Evolutionary conservation across 2,113 vertebrate species (phyloP).

Genomic region (Urocynchramus pylzowi): DNA sequence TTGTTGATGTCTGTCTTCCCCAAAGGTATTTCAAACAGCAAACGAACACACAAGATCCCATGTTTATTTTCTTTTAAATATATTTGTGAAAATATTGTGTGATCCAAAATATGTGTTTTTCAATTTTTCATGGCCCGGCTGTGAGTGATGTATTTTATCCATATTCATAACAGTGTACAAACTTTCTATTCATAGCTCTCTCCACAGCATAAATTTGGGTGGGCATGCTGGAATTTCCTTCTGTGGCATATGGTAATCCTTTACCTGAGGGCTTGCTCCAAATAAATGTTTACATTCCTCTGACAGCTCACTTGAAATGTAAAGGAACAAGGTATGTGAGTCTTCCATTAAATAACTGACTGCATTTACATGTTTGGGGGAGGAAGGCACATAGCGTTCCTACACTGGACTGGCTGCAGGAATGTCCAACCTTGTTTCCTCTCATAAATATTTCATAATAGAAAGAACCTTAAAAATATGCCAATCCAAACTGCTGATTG

Average conservation of each 20-base stretch:
- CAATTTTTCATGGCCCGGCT: slow-evolving; percentile 52
- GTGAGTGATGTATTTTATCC: slow-evolving; percentile 79
- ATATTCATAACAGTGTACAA: slow-evolving; percentile 80
- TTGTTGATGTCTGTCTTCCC: slow-evolving; percentile 68
- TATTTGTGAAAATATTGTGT: slow-evolving; percentile 73
- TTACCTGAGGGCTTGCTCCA: slow-evolving; percentile 74
- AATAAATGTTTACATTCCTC: slow-evolving; percentile 77
- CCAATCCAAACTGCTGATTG: slow-evolving; percentile 65
- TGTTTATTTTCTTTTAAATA: slow-evolving; percentile 78
- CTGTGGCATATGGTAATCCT: slow-evolving; percentile 72
- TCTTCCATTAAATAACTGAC: slow-evolving; percentile 70
- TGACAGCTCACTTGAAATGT: slow-evolving; percentile 71
- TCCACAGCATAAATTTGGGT: slow-evolving; percentile 68
- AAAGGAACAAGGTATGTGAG: slow-evolving; percentile 74
- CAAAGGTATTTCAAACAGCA: slow-evolving; percentile 60
- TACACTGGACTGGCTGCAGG: slow-evolving; percentile 64
- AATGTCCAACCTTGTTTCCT: slow-evolving; percentile 80
- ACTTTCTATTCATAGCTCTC: slow-evolving; percentile 83
- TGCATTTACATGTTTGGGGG: slow-evolving; percentile 68
- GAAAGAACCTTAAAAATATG: slow-evolving; percentile 70
- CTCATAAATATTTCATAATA: slow-evolving; percentile 79
- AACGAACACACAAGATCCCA: slow-evolving; percentile 59
- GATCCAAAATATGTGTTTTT: slow-evolving; percentile 78
- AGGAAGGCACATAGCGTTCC: slow-evolving; percentile 72
- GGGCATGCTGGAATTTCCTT: slow-evolving; percentile 74